Base-by-base conservation (phyloP, 2,888 invertebrate genomes). In the Drosophila mimetica region DNA sequence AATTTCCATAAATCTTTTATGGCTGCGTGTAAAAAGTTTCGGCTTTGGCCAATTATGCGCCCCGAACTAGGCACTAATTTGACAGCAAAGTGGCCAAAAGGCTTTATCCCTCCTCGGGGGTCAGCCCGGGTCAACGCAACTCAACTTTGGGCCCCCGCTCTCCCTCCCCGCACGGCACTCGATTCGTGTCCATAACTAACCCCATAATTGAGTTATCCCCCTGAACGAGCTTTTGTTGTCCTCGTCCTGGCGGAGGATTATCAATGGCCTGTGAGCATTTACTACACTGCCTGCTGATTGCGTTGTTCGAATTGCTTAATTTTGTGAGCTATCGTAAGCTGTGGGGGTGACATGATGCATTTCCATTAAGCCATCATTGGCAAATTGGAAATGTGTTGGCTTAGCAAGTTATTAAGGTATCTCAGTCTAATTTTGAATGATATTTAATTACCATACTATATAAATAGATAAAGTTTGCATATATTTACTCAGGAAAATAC, bases 1-100 rank as follows among this genome's bases (percentile, higher is more conserved):
- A 80, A 83, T 84, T 84, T 84, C 89, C 83, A 84, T 84, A 84
- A 84, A 84, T 84, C 89, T 84, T 86, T 84, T 75, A 77, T 77
- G 76, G 69, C 72, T 57, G 74, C 66, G 82, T 79, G 86, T 77
- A 86, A 77, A 82, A 82, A 80, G 51, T 76, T 59, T 78, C 30
- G 82, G 58, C 55, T 44, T 22, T 14, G 71, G 72, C 82, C 83
- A 84, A 86, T 88, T 84, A 88, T 75, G 74, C 72, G 81, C 72
- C 75, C 53, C 50, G 64, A 79, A 79, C 84, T 75, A 75, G 87
- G 74, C 87, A 84, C 85, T 84, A 84, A 84, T 84, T 88, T 84
- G 83, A 84, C 89, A 88, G 71, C 59, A 72, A 74, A 86, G 71
- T 76, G 82, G 71, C 63, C 54, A 74, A 55, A 71, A 61, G 52